Evolutionary conservation across 2,888 invertebrate genomes (phyloP).

Genomic region (Electrophaes corylata): DNA sequence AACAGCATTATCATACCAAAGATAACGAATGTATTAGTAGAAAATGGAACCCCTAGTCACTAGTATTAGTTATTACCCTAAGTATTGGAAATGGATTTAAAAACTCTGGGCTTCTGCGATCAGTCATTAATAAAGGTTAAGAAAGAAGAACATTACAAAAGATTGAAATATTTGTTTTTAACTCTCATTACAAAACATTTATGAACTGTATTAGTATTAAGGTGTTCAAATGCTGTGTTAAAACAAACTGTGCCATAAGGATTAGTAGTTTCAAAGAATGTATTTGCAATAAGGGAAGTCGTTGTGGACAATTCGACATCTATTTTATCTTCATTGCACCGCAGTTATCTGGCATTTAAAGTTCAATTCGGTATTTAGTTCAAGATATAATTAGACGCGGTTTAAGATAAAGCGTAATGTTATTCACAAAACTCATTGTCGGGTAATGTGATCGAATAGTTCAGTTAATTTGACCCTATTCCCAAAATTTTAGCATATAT

Average conservation of each 20-base stretch:
- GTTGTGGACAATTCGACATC: constrained; percentile 19
- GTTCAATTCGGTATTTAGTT: constrained; percentile 39
- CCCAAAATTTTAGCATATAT: too few relatives aligned
- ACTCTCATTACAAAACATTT: too few relatives aligned
- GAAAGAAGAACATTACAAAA: neutral
- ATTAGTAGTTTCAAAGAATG: constrained; percentile 3
- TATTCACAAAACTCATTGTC: constrained; percentile 12
- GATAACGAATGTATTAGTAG: neutral
- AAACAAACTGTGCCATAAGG: neutral
- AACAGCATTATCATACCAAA: neutral
- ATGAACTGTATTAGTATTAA: too few relatives aligned
- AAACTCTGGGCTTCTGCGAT: too few relatives aligned
- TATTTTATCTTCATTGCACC: constrained; percentile 29
- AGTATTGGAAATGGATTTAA: too few relatives aligned
- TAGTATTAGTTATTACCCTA: too few relatives aligned
- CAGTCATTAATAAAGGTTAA: too few relatives aligned
- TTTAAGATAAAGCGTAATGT: constrained; percentile 33
- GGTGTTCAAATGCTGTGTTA: neutral
- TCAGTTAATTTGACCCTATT: neutral
- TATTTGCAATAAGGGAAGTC: constrained; percentile 23
- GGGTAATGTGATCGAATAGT: neutral
- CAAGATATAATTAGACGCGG: constrained; percentile 36
- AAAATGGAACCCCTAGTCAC: too few relatives aligned
- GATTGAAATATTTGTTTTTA: neutral
- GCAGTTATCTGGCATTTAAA: constrained; percentile 41